Conservation (phyloP, 2,797 vertebrate species). For the Pseudochaenichthys georgianus region DNA sequence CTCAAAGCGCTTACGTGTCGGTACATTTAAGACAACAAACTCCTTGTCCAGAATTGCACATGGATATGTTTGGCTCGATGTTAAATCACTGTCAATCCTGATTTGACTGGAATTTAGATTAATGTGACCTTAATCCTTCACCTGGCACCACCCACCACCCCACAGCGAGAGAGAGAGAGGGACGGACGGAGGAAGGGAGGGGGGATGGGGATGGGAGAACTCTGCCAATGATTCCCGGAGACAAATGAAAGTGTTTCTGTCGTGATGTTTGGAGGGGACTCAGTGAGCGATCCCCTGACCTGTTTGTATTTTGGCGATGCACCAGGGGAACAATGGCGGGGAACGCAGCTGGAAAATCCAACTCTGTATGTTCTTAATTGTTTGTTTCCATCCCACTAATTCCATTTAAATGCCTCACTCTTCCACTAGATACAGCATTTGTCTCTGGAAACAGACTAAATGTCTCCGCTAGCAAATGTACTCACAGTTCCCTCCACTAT, state of each 20-base stretch:
- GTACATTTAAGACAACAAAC: slow-evolving; percentile 31
- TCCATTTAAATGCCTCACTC: slow-evolving; percentile 49
- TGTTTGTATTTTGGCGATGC: slow-evolving; percentile 39
- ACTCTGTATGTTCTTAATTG: slow-evolving; percentile 48
- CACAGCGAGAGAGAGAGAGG: neutral
- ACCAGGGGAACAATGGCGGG: slow-evolving; percentile 45
- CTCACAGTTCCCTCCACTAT: slow-evolving; percentile 45
- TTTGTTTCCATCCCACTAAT: slow-evolving; percentile 58
- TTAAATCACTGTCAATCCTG: slow-evolving; percentile 55
- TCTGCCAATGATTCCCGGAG: slow-evolving; percentile 32
- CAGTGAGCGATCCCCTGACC: slow-evolving; percentile 58
- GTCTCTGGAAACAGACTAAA: slow-evolving; percentile 50
- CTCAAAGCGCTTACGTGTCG: slow-evolving; percentile 26
- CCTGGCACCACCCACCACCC: slow-evolving; percentile 52
- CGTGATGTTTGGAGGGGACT: slow-evolving; percentile 32
- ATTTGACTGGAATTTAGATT: slow-evolving; percentile 74
- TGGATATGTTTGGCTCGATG: slow-evolving; percentile 44
- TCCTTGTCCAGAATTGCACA: slow-evolving; percentile 19
- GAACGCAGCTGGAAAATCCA: slow-evolving; percentile 60
- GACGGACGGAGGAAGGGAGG: neutral
- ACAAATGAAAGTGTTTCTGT: slow-evolving; percentile 38
- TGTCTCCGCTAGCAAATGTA: slow-evolving; percentile 22
- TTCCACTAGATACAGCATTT: slow-evolving; percentile 49
- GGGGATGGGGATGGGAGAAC: neutral
- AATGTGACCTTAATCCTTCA: slow-evolving; percentile 77